Evolutionary conservation across 2,797 vertebrate species (phyloP).

Genomic region (Tokudaia muenninki): DNA sequence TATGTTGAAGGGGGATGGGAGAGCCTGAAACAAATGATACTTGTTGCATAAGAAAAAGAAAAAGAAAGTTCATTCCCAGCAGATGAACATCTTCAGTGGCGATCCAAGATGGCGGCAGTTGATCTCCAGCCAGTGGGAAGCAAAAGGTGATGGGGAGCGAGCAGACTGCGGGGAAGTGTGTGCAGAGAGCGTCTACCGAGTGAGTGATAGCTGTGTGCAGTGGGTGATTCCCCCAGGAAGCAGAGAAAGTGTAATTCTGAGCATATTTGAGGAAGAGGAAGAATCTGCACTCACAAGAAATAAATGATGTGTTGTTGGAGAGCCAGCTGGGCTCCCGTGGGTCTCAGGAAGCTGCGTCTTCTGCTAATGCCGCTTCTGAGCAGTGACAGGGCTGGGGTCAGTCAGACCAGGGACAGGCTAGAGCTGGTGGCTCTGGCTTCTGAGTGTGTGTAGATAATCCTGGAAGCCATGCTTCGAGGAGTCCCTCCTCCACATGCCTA

Average conservation of each 20-base stretch:
- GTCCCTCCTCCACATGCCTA: fast-evolving
- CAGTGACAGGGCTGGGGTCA: neutral
- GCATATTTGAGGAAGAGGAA: constrained; percentile 62
- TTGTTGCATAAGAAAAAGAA: neutral
- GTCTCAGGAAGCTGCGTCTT: constrained; percentile 57
- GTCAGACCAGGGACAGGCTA: neutral
- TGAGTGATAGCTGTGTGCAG: constrained; percentile 66
- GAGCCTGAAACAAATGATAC: constrained; percentile 46
- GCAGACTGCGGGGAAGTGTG: constrained; percentile 3
- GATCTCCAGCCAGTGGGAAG: neutral
- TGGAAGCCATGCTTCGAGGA: neutral
- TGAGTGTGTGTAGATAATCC: neutral
- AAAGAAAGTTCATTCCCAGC: neutral
- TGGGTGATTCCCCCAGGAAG: constrained; percentile 68
- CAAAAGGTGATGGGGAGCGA: constrained; percentile 22
- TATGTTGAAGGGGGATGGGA: constrained; percentile 17
- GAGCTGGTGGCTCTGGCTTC: fast-evolving
- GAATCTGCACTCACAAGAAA: constrained; percentile 65
- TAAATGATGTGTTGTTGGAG: constrained; percentile 68
- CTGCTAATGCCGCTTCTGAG: constrained; percentile 40
- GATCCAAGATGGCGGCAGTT: neutral
- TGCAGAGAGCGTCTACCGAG: constrained; percentile 67
- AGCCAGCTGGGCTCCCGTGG: constrained; percentile 19
- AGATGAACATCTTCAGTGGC: neutral
- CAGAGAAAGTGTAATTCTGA: constrained; percentile 72